Base-by-base conservation (phyloP, 2,888 invertebrate genomes). In the Oscheius sp. region DNA sequence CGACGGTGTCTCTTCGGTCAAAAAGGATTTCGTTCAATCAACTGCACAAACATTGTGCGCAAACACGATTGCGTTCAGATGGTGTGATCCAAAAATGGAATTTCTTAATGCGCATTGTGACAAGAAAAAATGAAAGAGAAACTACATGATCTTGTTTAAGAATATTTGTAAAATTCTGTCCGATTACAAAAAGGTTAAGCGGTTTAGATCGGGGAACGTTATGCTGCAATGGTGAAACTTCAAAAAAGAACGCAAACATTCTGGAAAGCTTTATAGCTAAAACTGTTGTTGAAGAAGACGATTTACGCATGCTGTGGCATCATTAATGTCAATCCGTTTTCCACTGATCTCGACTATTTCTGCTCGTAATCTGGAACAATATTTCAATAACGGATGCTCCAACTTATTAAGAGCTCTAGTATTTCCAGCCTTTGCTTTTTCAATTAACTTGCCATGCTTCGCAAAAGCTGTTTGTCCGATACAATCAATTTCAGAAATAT, bases 311-410 rank as follows among this genome's bases (percentile, higher is more conserved):
- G 20, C 47, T 47, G 14, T 20, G 9, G 77, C 72, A 44, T 81
- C 78, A 1, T 75, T 77, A 20, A 81, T 59, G 17, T 73, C 74
- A 30, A 83, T 72, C 24, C 80, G 67, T 66, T 81, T 82, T 32
- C 64, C 17, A 6, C 74, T 68, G 5, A 17, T 41, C 6, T 72
- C 72, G 20, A 81, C 67, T 28, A 81, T 56, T 33, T 56, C 28
- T 54, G 81, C 79, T 47, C 82, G 63, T 49, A 83, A 36, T 47
- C 73, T 54, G n/a, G 6, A 54, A 54, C 3, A 3, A 30, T 4
- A 14, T 32, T 32, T 20, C 14, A 8, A 8, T 20, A 22, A n/a
- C 5, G 6, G 54, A 1, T 9, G 17, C 6, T 2, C 4, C 9
- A 32, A 54, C 54, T 20, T 73, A 47, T 67, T 74, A 61, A 75